Base-by-base conservation (phyloP, 1,140 invertebrate species). In the Leucophenga varia region DNA sequence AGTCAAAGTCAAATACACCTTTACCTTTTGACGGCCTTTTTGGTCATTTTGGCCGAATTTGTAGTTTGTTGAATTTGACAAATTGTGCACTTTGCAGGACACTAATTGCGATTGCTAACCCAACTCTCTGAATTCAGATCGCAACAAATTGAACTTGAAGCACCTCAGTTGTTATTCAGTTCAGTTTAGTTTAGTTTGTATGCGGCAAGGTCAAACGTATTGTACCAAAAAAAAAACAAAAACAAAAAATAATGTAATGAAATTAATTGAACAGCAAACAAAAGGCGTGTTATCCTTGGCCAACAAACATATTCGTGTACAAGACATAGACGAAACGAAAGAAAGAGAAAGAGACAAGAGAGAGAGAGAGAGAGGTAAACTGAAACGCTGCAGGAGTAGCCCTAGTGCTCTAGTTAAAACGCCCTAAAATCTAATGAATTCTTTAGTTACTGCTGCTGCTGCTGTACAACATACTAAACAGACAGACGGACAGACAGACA, bases 341-440 rank as follows among this genome's bases (percentile, higher is more conserved):
- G 25, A 30, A n/a, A 30, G 25, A 30, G 25, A 30, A n/a, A 30
- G 25, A 30, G 25, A 30, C 7, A 30, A n/a, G n/a, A n/a, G n/a
- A n/a, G n/a, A 30, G 25, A 30, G 25, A n/a, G n/a, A 30, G 25
- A 30, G n/a, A 30, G n/a, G n/a, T n/a, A n/a, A n/a, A n/a, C n/a
- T n/a, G n/a, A n/a, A n/a, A n/a, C n/a, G n/a, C n/a, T n/a, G n/a
- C n/a, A n/a, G n/a, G n/a, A n/a, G n/a, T n/a, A n/a, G n/a, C n/a
- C n/a, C n/a, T n/a, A n/a, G n/a, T 61, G 43, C 48, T 53, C 45
- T 52, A 49, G 49, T 59, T 61, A 53, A 47, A 34, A 61, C 43
- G 28, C 35, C 45, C 42, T 42, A 30, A 58, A 59, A 59, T 65
- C 55, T 61, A 67, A 61, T 56, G 61, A 65, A 67, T 67, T 57